These are phyloP conservation scores for Microctenopoma steveboyesi DNA, from an alignment of 2,797 vertebrate genomes.

Conservation along the genomic window DNA sequence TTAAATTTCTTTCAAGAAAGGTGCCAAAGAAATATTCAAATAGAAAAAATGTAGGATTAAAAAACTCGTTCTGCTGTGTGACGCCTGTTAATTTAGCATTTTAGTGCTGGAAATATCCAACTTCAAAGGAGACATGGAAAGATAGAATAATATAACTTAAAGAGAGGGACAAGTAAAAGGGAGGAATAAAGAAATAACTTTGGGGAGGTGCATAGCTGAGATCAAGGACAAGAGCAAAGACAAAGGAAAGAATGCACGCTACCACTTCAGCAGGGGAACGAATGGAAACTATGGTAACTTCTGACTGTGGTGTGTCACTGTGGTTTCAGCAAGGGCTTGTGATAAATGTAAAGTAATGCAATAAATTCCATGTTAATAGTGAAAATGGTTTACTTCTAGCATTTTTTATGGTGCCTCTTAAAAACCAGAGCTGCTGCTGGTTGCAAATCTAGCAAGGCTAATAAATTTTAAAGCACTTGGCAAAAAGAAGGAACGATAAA, in stretches of 20 bases:
- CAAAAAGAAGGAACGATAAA: conserved; percentile 23
- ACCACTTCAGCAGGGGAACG: background rate
- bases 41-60: conserved; percentile 22
- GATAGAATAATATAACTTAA: conserved; percentile 1
- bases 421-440: conserved; percentile 44
- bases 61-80: conserved; percentile 17
- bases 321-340: background rate
- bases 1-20: conserved; percentile 46
- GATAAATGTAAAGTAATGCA: conserved; percentile 3
- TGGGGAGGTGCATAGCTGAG: background rate
- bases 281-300: background rate
- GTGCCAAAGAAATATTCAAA: conserved; percentile 28
- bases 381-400: conserved; percentile 21
- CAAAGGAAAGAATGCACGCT: background rate
- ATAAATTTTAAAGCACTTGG: conserved; percentile 35
- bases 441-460: conserved; percentile 8
- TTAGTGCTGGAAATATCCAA: conserved; percentile 33
- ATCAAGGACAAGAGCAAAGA: conserved; percentile 20
- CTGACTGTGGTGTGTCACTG: background rate
- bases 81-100: conserved; percentile 44
- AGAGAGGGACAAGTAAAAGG: background rate
- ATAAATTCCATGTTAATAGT: conserved; percentile 21
- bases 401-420: conserved; percentile 30
- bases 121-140: conserved; percentile 16
- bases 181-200: conserved; percentile 10